These are phyloP conservation scores for Bombus difficillimus DNA, from an alignment of 1,140 invertebrate species.

Conservation along the genomic window DNA sequence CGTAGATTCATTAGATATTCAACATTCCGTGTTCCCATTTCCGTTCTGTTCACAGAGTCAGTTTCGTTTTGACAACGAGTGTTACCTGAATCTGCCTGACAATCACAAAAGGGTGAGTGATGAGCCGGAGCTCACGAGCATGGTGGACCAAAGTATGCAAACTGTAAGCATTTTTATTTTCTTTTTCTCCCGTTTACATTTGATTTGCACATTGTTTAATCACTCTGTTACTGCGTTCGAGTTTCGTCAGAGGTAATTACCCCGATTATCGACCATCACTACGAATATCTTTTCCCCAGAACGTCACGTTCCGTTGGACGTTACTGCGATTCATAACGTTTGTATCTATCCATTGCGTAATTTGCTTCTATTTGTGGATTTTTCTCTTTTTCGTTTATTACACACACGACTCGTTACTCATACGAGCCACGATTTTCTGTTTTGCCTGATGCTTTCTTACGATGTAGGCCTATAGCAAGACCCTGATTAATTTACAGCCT, in stretches of 20 bases:
- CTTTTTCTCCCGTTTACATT: slow-evolving; percentile 75
- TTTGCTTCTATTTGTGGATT: slow-evolving; percentile 28
- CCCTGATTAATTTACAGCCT: background rate
- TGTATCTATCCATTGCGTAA: slow-evolving; percentile 22
- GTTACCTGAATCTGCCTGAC: slow-evolving; percentile 96
- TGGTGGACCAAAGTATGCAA: slow-evolving; percentile 83
- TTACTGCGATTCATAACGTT: slow-evolving; percentile 40
- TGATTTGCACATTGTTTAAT: slow-evolving; percentile 72
- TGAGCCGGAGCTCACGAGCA: slow-evolving; percentile 82
- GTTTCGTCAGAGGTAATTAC: slow-evolving; percentile 77
- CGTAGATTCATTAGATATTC: slow-evolving; percentile 20
- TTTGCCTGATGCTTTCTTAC: slow-evolving; percentile 23
- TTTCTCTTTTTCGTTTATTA: background rate
- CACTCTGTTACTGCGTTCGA: slow-evolving; percentile 73
- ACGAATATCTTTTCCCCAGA: slow-evolving; percentile 31
- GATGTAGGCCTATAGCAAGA: background rate
- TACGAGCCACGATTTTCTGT: background rate
- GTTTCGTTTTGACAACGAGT: slow-evolving; percentile 99
- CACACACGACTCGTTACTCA: background rate
- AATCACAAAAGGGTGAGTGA: slow-evolving; percentile 97
- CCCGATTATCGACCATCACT: slow-evolving; percentile 48
- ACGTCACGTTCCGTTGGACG: slow-evolving; percentile 24
- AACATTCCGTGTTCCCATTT: background rate
- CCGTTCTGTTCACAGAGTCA: slow-evolving; percentile 90
- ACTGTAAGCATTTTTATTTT: slow-evolving; percentile 85